Conservation (phyloP, 2,888 invertebrate species). For the Drosophila crucigera region DNA sequence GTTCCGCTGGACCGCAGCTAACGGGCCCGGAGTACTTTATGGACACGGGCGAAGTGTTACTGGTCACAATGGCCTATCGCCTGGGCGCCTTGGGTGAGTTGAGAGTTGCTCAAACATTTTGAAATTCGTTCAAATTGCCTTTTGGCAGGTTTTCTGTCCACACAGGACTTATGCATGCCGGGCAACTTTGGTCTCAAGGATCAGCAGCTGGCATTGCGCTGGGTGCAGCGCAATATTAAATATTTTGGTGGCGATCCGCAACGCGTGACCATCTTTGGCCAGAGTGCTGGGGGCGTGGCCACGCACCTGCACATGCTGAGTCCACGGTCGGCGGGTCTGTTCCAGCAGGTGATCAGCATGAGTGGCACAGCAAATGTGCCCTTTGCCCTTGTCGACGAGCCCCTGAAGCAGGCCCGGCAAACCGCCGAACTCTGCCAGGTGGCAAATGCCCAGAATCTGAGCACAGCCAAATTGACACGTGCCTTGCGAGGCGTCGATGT, state of each 20-base stretch:
- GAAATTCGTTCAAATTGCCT: background rate
- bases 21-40: constrained; percentile 86
- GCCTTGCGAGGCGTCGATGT: constrained; percentile 85
- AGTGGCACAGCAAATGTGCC: constrained; percentile 86
- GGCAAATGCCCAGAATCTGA: constrained; percentile 66
- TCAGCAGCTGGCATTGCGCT: constrained; percentile 85
- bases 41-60: constrained; percentile 85
- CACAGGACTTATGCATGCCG: constrained; percentile 85
- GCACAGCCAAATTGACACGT: constrained; percentile 81
- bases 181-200: constrained; percentile 87
- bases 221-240: constrained; percentile 85
- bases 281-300: constrained; percentile 86
- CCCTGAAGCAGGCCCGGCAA: constrained; percentile 81
- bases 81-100: constrained; percentile 82
- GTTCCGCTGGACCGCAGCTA: constrained; percentile 84
- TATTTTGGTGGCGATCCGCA: constrained; percentile 85
- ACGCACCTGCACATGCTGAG: constrained; percentile 86
- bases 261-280: constrained; percentile 86
- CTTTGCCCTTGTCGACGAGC: constrained; percentile 72
- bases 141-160: constrained; percentile 85
- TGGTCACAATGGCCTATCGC: constrained; percentile 86
- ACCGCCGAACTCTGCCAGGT: constrained; percentile 85
- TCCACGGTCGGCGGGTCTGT: constrained; percentile 84
- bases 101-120: accelerated
- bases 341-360: constrained; percentile 85